Evolutionary conservation across 1,140 invertebrate genomes (phyloP).

Genomic region (Halesus radiatus): DNA sequence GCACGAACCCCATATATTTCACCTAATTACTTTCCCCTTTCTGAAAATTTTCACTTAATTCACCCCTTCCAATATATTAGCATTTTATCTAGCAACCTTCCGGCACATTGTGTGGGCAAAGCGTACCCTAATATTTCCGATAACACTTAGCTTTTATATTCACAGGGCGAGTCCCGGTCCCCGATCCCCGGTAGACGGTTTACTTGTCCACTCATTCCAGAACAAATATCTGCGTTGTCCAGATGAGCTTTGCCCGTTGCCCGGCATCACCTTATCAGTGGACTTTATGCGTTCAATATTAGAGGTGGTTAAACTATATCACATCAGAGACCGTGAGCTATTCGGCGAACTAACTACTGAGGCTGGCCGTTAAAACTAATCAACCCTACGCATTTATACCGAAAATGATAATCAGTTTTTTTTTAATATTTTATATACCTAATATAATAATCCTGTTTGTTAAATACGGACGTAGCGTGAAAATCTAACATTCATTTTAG

Average conservation of each 20-base stretch:
- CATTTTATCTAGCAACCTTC: conserved; percentile 26
- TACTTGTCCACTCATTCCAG: conserved; percentile 16
- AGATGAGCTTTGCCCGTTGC: not conserved
- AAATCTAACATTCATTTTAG: too few species aligned
- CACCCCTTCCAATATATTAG: conserved; percentile 2
- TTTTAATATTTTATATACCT: too few species aligned
- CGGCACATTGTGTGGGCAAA: conserved; percentile 4
- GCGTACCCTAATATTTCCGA: conserved; percentile 26
- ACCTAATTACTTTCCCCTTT: not conserved
- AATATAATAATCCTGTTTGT: too few species aligned
- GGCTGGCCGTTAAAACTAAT: not conserved
- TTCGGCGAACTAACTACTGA: not conserved
- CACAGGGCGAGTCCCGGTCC: not conserved
- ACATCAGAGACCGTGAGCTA: not conserved
- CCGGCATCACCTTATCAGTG: conserved; percentile 6
- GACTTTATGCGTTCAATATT: conserved; percentile 21
- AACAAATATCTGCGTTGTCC: conserved; percentile 23
- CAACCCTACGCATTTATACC: not conserved
- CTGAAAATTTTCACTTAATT: conserved; percentile 8
- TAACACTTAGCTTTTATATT: conserved; percentile 36
- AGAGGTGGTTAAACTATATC: conserved; percentile 20
- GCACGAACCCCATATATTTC: not conserved
- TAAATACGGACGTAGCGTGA: too few species aligned
- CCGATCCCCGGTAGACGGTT: not conserved
- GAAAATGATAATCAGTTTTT: not conserved